A percentile compares a stretch with the other conserved stretches of the same genome.
Conservation (phyloP, 2,888 invertebrate species). For the Gerosis bhagava region DNA sequence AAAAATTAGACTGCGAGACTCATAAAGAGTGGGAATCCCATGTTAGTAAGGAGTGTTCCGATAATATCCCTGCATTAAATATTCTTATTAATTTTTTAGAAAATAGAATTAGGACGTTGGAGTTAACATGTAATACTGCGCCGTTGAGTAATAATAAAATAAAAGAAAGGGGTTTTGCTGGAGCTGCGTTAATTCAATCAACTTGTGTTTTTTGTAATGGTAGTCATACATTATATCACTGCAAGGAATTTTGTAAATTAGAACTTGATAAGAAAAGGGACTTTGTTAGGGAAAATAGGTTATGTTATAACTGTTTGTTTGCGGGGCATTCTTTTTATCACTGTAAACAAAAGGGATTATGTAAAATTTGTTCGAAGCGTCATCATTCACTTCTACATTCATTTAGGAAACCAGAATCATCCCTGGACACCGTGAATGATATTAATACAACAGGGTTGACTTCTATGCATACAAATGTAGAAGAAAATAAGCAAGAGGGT, state of each 20-base stretch:
- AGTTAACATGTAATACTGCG: conserved; percentile 3
- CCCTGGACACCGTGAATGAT: conserved; percentile 19
- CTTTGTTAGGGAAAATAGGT: conserved; percentile 20
- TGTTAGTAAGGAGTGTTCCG: conserved; percentile 15
- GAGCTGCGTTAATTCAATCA: background rate
- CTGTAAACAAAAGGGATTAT: conserved; percentile 25
- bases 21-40: conserved; percentile 16
- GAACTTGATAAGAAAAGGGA: conserved; percentile 21
- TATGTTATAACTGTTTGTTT: conserved; percentile 31
- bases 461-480: conserved; percentile 16
- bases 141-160: conserved; percentile 3
- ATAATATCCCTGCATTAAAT: conserved; percentile 17
- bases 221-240: conserved; percentile 27
- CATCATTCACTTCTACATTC: conserved; percentile 32
- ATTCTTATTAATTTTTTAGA: conserved; percentile 22
- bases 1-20: conserved; percentile 28
- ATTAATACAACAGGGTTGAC: too few species aligned
- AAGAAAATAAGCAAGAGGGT: conserved; percentile 12
- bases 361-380: conserved; percentile 27
- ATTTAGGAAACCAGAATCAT: conserved; percentile 15
- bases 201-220: conserved; percentile 21
- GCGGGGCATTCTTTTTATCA: conserved; percentile 24
- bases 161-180: background rate
- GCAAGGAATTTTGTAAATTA: conserved; percentile 28
- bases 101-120: conserved; percentile 20